Evolutionary conservation across 2,797 vertebrate genomes (phyloP), one percentile per base, ranked within the genome.

Genomic region (Bryconaethiops microstoma): DNA sequence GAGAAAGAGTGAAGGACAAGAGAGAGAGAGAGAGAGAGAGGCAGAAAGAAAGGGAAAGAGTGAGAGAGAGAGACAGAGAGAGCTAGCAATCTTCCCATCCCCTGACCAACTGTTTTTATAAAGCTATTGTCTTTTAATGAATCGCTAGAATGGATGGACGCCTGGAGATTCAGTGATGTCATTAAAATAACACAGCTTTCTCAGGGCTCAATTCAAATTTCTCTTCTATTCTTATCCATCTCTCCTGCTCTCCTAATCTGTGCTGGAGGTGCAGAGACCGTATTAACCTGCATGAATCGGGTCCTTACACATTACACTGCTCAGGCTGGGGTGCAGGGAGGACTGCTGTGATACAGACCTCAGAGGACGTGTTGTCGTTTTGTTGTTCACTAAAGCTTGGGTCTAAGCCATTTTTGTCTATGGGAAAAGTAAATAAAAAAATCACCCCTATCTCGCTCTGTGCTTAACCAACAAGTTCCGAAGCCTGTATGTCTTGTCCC

Each of bases 101-200:
- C 82, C 68, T 72, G 60, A n/a, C 82, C 87, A 87, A 89, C 85
- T 90, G 82, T 76, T 91, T 88, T 86, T 81, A 76, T 83, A 79
- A 88, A 83, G 82, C 80, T 64, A 68, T 83, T 80, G 85, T 86
- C 73, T 88, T 40, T 70, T 82, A 85, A 82, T 86, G 72, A 85
- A 79, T 82, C 64, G 21, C 63, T 83, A 74, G 77, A 76, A 74
- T 71, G 79, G 63, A 85, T 10, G 42, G 75, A 64, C 74, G 65
- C 84, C 78, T 65, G 76, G 23, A 77, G 64, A 84, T 77, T 67
- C 64, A 78, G 54, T 77, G 72, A 85, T 85, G 72, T 82, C 80
- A 89, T 83, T 84, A 78, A 74, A 84, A 81, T 82, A 60, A 82
- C 79, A 76, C 76, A n/a, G 17, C 81, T 84, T 86, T 88, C 83